Conservation (phyloP, 37 sponge, comb jelly and placozoan genomes). For the Halichondria panicea region DNA sequence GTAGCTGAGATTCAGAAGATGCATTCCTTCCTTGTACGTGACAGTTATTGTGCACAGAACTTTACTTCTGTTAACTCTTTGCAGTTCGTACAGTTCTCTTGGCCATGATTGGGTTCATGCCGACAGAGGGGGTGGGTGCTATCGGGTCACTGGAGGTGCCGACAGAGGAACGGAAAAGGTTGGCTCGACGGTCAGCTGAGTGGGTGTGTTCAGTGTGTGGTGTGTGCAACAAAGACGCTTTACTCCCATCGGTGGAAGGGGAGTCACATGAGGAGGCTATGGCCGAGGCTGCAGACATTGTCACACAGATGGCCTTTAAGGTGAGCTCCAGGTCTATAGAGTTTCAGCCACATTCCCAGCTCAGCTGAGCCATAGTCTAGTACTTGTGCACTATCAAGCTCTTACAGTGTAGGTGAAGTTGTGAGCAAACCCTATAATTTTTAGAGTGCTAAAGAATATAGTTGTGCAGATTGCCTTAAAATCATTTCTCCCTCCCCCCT, state of each 20-base stretch:
- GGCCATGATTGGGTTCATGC: slow-evolving; percentile 98
- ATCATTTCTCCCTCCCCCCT: not conserved
- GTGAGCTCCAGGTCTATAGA: slow-evolving; percentile 4
- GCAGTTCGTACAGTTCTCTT: slow-evolving; percentile 92
- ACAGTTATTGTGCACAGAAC: not conserved
- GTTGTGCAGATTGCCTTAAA: not conserved
- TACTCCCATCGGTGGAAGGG: slow-evolving; percentile 28
- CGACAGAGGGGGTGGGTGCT: slow-evolving; percentile 88
- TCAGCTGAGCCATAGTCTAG: not conserved
- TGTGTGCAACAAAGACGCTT: slow-evolving; percentile 35
- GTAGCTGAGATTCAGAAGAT: not conserved
- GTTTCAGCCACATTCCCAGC: not conserved
- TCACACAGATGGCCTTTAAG: slow-evolving; percentile 84
- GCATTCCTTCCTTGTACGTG: not conserved
- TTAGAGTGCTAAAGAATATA: not conserved
- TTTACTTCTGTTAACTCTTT: not conserved
- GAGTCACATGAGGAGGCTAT: slow-evolving; percentile 29
- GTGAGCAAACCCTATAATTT: not conserved
- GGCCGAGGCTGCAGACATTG: slow-evolving; percentile 71
- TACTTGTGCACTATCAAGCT: not conserved
- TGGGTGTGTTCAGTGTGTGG: slow-evolving; percentile 77
- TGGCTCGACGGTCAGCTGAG: slow-evolving; percentile 75
- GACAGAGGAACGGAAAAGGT: slow-evolving; percentile 65
- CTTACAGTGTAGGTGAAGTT: not conserved
- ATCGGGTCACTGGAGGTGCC: slow-evolving; percentile 93